Evolutionary conservation across 2,113 vertebrate genomes (phyloP).

Genomic region (Heptranchias perlo): DNA sequence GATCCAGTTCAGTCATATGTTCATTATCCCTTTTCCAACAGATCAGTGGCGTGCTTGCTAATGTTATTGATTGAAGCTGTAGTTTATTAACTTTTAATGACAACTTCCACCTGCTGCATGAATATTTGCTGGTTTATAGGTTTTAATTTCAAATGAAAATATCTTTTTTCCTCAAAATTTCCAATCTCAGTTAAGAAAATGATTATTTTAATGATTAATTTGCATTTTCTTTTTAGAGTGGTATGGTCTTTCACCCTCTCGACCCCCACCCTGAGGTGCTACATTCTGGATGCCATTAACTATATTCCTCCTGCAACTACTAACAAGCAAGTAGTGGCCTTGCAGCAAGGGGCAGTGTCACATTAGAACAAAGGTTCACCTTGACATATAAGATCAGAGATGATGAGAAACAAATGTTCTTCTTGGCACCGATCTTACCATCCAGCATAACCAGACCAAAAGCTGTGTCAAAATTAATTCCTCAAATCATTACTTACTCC

Average conservation of each 20-base stretch:
- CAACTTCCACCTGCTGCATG: not conserved
- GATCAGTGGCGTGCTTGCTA: not conserved
- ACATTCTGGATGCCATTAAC: not conserved
- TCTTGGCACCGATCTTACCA: not conserved
- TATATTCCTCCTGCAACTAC: not conserved
- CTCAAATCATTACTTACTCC: constrained; percentile 27
- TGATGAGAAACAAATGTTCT: constrained; percentile 27
- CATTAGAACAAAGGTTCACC: not conserved
- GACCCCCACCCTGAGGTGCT: not conserved
- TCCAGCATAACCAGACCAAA: not conserved
- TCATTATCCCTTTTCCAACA: not conserved
- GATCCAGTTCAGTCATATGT: not conserved
- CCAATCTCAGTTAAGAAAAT: not conserved
- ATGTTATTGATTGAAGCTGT: not conserved
- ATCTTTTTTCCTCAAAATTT: not conserved
- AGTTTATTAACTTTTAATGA: not conserved
- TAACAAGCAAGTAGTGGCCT: not conserved
- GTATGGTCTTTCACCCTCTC: not conserved
- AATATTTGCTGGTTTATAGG: not conserved
- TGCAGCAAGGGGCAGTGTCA: not conserved
- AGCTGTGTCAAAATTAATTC: not conserved
- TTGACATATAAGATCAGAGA: constrained; percentile 21
- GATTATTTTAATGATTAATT: not conserved
- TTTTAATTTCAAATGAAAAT: not conserved
- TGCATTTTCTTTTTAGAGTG: not conserved